These are phyloP conservation scores for Heliopora coerulea DNA, from an alignment of 92 coral and sea anemone genomes.

Conservation along the genomic window DNA sequence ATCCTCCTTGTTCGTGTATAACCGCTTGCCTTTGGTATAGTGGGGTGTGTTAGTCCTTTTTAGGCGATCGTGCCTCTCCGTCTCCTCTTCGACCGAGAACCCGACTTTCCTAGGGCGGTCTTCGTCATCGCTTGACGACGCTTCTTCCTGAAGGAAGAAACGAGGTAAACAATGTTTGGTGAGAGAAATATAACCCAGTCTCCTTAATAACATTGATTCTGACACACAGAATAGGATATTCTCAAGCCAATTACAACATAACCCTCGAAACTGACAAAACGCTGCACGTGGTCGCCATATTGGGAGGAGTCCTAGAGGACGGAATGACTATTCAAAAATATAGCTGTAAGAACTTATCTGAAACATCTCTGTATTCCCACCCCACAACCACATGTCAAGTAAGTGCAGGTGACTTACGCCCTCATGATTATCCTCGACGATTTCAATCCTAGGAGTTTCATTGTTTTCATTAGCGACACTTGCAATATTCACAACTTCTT, in stretches of 20 bases:
- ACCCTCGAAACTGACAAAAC: too few relatives aligned
- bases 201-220: too few relatives aligned
- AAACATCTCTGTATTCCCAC: too few relatives aligned
- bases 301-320: too few relatives aligned
- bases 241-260: too few relatives aligned
- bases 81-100: conserved; percentile 87
- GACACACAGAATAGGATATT: too few relatives aligned
- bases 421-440: background rate
- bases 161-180: too few relatives aligned
- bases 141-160: conserved; percentile 45
- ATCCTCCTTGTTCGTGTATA: conserved; percentile 67
- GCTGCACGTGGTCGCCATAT: too few relatives aligned
- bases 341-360: too few relatives aligned
- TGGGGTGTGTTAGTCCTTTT: conserved; percentile 95
- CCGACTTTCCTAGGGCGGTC: conserved; percentile 63
- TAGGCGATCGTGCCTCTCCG: conserved; percentile 58
- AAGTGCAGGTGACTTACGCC: conserved; percentile 2
- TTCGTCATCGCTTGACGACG: conserved; percentile 58
- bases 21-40: conserved; percentile 83
- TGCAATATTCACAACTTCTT: conserved; percentile 2
- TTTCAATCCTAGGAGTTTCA: background rate
- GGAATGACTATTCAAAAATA: too few relatives aligned
- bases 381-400: too few relatives aligned
- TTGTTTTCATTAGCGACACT: background rate
- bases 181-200: too few relatives aligned